Percentiles rank a stretch among this genome's conserved stretches.
Conservation (phyloP, 2,888 invertebrate genomes). For the Hyposoter didymator region DNA sequence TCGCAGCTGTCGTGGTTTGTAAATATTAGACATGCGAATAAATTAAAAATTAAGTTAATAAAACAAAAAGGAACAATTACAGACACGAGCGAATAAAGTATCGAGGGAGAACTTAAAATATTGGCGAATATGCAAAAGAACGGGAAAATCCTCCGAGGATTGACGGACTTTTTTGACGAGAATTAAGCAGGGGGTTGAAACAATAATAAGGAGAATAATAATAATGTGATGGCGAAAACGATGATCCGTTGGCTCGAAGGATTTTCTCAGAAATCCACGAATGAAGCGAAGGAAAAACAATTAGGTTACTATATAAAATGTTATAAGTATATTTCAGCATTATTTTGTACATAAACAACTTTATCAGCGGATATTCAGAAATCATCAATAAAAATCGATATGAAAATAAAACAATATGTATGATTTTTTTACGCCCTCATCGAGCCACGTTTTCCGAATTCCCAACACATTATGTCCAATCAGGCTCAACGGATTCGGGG, state of each 20-base stretch:
- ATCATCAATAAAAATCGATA: slow-evolving; percentile 82
- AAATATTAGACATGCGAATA: slow-evolving; percentile 62
- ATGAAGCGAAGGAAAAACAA: slow-evolving; percentile 63
- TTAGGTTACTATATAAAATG: slow-evolving; percentile 76
- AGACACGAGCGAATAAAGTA: slow-evolving; percentile 25
- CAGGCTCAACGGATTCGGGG: no score
- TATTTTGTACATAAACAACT: slow-evolving; percentile 83
- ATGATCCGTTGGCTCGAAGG: slow-evolving; percentile 47
- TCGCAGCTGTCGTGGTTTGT: slow-evolving; percentile 54
- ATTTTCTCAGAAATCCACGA: slow-evolving; percentile 42
- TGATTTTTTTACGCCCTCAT: neutral
- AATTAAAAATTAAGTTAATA: slow-evolving; percentile 32
- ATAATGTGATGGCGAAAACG: slow-evolving; percentile 8
- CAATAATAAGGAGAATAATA: slow-evolving; percentile 29
- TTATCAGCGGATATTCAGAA: slow-evolving; percentile 82
- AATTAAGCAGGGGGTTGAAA: slow-evolving; percentile 9
- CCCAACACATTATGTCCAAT: neutral
- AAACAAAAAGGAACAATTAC: slow-evolving; percentile 37
- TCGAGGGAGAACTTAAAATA: slow-evolving; percentile 44
- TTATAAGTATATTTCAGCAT: slow-evolving; percentile 81
- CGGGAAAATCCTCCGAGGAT: slow-evolving; percentile 22
- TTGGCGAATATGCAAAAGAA: slow-evolving; percentile 56
- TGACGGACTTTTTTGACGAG: neutral
- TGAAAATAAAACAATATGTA: slow-evolving; percentile 72
- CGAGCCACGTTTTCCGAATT: neutral